Base-by-base conservation (phyloP, 2,888 invertebrate species). In the Agonopterix arenella region DNA sequence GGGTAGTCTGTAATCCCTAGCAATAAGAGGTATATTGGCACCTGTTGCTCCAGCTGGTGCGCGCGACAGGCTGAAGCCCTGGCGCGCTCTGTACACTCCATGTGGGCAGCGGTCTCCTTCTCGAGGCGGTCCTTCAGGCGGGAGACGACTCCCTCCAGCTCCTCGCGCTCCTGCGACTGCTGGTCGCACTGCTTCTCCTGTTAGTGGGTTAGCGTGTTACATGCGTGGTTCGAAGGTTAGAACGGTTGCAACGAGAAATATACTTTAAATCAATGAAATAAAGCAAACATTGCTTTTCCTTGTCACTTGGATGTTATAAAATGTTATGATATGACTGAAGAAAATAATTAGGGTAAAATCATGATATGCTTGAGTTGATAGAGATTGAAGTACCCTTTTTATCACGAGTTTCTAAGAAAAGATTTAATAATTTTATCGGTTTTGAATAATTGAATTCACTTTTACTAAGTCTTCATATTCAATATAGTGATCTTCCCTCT, bases 101-200 rank as follows among this genome's bases (percentile, higher is more conserved):
- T 93, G 68, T 97, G 97, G 52, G 94, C 92, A 0, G 96, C 93
- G 0, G 95, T 95, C 83, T 98, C 98, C 62, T 96, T 94, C 78
- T 98, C 98, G 36, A 98, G 84, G 5, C 97, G 91, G 68, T 96
- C 96, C 71, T 97, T 96, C 70, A 97, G 92, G 49, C 97, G 90
- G 0, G 92, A 85, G 56, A 97, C 86, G 53, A 95, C 94, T 1
- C 95, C 94, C 78, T 97, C 96, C 62, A 97, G 89, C 79, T 98
- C 98, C 84, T 98, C 98, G 71, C 96, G 95, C 85, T 98, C 98
- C 73, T 97, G 97, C 53, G 93, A 93, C 71, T 95, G 93, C 66
- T 95, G 91, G 84, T 98, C 98, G 56, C 97, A 89, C 76, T 98
- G 97, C 80, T 97, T 96, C 80, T 98, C 98, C 88, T 90, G 76